phyloP scores from a whole-genome alignment of 2,113 vertebrate species.

The Thunnus thynnus region DNA sequence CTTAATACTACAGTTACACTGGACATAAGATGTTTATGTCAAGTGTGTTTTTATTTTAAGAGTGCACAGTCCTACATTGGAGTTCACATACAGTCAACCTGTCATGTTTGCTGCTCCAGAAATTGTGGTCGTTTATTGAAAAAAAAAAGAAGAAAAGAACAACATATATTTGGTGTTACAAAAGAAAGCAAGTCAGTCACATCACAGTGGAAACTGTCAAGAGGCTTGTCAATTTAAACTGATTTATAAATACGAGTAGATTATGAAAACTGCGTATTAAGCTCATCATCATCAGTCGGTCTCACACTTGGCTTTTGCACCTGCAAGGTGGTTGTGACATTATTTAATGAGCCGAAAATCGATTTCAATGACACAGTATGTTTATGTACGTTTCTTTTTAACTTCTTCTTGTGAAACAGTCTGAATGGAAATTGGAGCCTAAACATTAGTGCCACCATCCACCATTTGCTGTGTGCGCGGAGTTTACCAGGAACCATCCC shows the following conservation, averaged over 20 bases:
- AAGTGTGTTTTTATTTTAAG: no score
- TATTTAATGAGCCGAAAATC: not conserved
- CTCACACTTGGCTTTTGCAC: not conserved
- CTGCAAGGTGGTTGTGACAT: not conserved
- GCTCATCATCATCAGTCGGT: not conserved
- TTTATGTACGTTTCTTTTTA: no score
- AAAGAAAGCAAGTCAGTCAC: no score
- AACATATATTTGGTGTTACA: no score
- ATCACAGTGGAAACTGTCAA: no score
- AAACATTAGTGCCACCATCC: not conserved
- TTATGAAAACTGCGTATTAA: not conserved
- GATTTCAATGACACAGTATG: not conserved
- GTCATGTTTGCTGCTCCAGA: not conserved
- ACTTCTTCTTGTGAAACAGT: not conserved
- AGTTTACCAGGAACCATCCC: not conserved
- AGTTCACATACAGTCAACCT: not conserved
- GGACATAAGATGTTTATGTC: no score
- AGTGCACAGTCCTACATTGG: no score
- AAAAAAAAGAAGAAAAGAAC: no score
- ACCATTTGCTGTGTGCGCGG: not conserved
- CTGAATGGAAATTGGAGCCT: not conserved
- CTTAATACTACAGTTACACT: no score
- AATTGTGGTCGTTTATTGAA: not conserved
- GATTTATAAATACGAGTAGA: not conserved
- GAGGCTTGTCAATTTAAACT: not conserved